Evolutionary conservation across 2,113 vertebrate genomes (phyloP).

Genomic region (Atrichornis clamosus): DNA sequence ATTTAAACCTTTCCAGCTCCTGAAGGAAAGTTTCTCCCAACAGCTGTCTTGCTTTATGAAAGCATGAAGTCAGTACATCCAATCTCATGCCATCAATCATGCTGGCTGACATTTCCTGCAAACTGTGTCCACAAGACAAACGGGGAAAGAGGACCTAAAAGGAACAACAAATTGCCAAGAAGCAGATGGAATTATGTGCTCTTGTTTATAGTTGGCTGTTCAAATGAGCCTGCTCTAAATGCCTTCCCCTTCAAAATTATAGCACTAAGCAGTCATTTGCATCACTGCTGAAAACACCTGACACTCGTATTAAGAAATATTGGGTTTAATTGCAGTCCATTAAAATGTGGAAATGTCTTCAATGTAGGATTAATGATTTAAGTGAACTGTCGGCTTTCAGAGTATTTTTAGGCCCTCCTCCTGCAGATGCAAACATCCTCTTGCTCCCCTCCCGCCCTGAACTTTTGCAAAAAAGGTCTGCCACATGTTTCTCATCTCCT

Average conservation of each 20-base stretch:
- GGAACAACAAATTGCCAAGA: constrained; percentile 79
- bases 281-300: constrained; percentile 80
- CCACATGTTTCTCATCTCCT: constrained; percentile 78
- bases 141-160: constrained; percentile 74
- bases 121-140: constrained; percentile 80
- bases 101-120: constrained; percentile 82
- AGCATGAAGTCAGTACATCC: constrained; percentile 86
- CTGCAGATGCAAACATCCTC: constrained; percentile 72
- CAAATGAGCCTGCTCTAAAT: constrained; percentile 76
- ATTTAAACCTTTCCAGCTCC: constrained; percentile 83
- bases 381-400: constrained; percentile 71
- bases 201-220: constrained; percentile 84
- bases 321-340: constrained; percentile 78
- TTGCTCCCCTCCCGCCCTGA: constrained; percentile 30
- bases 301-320: constrained; percentile 80
- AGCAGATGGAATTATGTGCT: constrained; percentile 81
- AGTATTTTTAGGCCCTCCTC: constrained; percentile 68
- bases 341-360: constrained; percentile 74
- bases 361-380: constrained; percentile 74
- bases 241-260: constrained; percentile 75
- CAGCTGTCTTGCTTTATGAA: constrained; percentile 90
- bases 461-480: constrained; percentile 68
- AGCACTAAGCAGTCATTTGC: constrained; percentile 76
- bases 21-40: constrained; percentile 83
- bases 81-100: constrained; percentile 85